Conservation (phyloP, 2,888 invertebrate genomes). For the Meghimatium bilineatum region DNA sequence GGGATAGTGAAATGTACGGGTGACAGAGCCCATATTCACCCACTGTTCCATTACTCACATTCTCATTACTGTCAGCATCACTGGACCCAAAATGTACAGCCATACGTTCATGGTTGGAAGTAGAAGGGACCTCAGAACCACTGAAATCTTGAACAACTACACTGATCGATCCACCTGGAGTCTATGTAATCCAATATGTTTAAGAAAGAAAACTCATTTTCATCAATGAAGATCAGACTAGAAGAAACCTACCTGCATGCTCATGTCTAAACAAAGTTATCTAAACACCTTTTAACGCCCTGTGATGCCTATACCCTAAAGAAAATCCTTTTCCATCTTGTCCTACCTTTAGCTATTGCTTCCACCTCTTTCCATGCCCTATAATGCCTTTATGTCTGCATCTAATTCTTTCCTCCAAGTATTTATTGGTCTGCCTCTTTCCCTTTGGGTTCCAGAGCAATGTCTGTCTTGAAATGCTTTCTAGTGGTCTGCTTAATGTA, state of each 20-base stretch:
- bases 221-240: not conserved
- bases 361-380: no score
- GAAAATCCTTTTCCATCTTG: no score
- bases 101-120: constrained; percentile 32
- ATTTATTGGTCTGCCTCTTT: no score
- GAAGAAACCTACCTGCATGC: not conserved
- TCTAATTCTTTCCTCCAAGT: no score
- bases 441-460: no score
- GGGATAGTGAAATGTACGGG: constrained; percentile 35
- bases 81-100: not conserved
- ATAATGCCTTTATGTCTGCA: no score
- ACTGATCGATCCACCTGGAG: constrained; percentile 31
- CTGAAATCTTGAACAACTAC: constrained; percentile 28
- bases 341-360: no score
- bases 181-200: constrained; percentile 22
- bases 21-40: constrained; percentile 68
- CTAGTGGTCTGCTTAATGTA: no score
- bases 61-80: constrained; percentile 79
- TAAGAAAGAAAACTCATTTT: constrained; percentile 37
- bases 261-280: not conserved
- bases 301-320: no score
- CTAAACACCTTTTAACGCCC: not conserved
- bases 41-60: constrained; percentile 82
- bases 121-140: constrained; percentile 18
- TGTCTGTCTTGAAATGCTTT: no score